phyloP scores from a whole-genome alignment of 2,113 vertebrate genomes.

The Oryctolagus cuniculus region DNA sequence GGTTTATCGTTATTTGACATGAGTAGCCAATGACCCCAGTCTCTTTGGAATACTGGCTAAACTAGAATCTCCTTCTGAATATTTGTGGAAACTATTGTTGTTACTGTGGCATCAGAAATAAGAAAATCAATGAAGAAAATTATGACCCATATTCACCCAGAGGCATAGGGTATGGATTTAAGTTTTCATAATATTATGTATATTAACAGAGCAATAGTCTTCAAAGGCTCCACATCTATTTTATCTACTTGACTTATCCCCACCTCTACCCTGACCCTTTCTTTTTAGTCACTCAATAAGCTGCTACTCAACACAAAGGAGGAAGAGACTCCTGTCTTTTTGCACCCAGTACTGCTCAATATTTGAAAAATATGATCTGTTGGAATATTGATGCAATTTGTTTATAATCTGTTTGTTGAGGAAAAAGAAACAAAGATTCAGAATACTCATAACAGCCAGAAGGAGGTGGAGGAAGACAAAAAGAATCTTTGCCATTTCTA shows the following conservation, averaged over 20 bases:
- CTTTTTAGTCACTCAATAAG: background rate
- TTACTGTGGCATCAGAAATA: background rate
- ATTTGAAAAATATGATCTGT: background rate
- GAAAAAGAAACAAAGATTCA: background rate
- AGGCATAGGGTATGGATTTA: fast-evolving
- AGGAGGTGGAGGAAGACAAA: background rate
- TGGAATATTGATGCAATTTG: background rate
- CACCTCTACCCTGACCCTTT: fast-evolving
- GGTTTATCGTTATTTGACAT: background rate
- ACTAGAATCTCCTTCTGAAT: background rate
- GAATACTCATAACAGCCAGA: background rate
- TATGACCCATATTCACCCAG: fast-evolving
- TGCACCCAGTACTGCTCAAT: background rate
- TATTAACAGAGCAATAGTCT: background rate
- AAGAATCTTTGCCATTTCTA: background rate
- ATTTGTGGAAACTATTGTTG: background rate
- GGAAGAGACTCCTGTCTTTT: background rate
- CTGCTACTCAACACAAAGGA: background rate
- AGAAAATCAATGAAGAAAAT: background rate
- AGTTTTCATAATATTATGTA: background rate
- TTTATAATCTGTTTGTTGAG: background rate
- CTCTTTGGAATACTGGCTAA: background rate
- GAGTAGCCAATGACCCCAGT: background rate
- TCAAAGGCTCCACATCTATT: background rate
- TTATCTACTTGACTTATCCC: background rate